Evolutionary conservation across 2,797 vertebrate species (phyloP), one percentile per base, ranked within the genome.

Genomic region (Loris lydekkerianus): DNA sequence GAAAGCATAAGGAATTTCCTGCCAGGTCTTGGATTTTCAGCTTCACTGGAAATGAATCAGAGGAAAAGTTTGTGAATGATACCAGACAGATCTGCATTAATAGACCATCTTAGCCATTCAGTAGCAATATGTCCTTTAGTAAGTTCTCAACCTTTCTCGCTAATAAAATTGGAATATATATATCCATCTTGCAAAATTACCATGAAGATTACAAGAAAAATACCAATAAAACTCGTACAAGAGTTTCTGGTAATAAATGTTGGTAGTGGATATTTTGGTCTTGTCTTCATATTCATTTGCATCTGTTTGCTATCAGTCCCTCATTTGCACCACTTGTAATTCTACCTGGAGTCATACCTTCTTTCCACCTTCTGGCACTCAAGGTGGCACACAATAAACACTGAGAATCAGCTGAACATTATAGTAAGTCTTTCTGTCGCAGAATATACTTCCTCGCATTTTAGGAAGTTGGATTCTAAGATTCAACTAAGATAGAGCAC

Each of bases 71-170:
- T 85, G 60, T 65, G 5, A 84, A 86, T 69, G 43, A 40, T 78
- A 88, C 40, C 14, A 84, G 31, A 86, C 10, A 40, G 65, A 86
- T 10, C 3, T 65, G 2, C 0, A 0, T 29, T 77, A 78, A 70
- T 88, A 89, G n/a, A 7, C 11, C 11, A 37, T 58, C 29, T 86
- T 80, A 61, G 61, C 6, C 43, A 69, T 20, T 61, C 29, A 43
- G 27, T 75, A 61, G 34, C 21, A 69, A 40, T 17, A 60, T 49
- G 61, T 67, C 10, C 6, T 70, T 93, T 34, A 92, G 27, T 10
- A 93, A 91, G n/a, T 46, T 82, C 83, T 73, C 83, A 75, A 84
- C 2, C 13, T 94, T 95, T 89, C 20, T 91, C n/a, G 34, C 46
- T 29, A 53, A 31, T 65, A 96, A 93, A 86, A 90, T 8, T 81